Conservation (phyloP, 1,140 invertebrate genomes). For the Coenobita brevimanus region DNA sequence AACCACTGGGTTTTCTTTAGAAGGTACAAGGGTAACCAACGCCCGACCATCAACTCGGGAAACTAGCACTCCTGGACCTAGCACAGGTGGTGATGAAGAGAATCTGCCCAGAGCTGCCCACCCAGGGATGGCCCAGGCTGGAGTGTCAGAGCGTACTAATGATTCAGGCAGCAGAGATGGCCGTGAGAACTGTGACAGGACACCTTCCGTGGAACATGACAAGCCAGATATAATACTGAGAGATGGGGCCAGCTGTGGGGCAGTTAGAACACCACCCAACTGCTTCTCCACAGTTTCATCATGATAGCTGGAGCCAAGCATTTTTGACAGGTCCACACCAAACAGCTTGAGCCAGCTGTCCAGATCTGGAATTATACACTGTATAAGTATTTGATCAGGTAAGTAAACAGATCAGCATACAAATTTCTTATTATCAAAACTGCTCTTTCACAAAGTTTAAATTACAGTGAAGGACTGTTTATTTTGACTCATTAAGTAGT, state of each 20-base stretch:
- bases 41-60: constrained; percentile 84
- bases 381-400: too few species aligned
- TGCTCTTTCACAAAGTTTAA: too few species aligned
- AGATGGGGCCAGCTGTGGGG: constrained; percentile 83
- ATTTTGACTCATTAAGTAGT: too few species aligned
- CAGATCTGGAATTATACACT: constrained; percentile 77
- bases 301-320: constrained; percentile 88
- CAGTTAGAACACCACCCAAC: constrained; percentile 71
- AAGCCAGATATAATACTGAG: constrained; percentile 88
- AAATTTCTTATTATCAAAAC: background rate
- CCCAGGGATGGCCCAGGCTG: constrained; percentile 81
- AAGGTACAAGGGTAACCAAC: constrained; percentile 82
- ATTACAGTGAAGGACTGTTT: too few species aligned
- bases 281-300: constrained; percentile 69
- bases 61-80: constrained; percentile 91
- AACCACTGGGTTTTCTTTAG: constrained; percentile 89
- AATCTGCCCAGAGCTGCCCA: constrained; percentile 75
- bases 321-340: constrained; percentile 88
- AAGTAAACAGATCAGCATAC: background rate
- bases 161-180: constrained; percentile 58
- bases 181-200: constrained; percentile 59
- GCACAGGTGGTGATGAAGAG: constrained; percentile 87
- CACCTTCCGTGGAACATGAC: constrained; percentile 80
- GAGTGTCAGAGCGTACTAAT: constrained; percentile 76
- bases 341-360: constrained; percentile 89